Percentiles rank a stretch among this genome's conserved stretches.
Conservation (phyloP, 2,888 invertebrate species). For the Amorpha juglandis region DNA sequence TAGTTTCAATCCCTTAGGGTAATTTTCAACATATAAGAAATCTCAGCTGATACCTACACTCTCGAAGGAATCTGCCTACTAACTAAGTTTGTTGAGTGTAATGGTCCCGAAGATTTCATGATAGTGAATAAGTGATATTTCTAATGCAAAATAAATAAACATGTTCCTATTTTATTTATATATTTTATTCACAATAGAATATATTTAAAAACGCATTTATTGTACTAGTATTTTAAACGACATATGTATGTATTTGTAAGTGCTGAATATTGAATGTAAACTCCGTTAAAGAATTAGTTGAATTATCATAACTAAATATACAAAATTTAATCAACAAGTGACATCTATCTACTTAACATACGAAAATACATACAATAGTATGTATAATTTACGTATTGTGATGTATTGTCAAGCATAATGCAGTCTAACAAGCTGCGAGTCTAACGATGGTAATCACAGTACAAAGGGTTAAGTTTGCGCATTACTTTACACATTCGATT, state of each 20-base stretch:
- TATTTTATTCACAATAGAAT: not conserved
- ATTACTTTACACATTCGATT: conserved; percentile 41
- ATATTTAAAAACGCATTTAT: conserved; percentile 12
- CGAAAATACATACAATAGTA: conserved; percentile 28
- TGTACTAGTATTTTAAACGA: not conserved
- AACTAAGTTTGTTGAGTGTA: not conserved
- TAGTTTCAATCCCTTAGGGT: too few species aligned
- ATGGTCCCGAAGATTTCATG: not conserved
- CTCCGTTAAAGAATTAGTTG: not conserved
- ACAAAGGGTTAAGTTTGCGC: conserved; percentile 42
- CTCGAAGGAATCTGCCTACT: not conserved
- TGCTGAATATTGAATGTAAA: not conserved
- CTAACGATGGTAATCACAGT: conserved; percentile 38
- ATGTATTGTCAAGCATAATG: conserved; percentile 36
- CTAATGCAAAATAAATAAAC: not conserved
- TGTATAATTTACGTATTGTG: too few species aligned
- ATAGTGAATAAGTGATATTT: not conserved
- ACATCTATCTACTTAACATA: conserved; percentile 33
- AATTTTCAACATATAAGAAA: too few species aligned
- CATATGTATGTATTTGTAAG: not conserved
- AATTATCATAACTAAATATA: conserved; percentile 20
- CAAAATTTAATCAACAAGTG: conserved; percentile 35
- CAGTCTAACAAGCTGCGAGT: conserved; percentile 40
- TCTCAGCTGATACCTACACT: too few species aligned
- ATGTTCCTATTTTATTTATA: not conserved